Evolutionary conservation across 2,797 vertebrate genomes (phyloP), one percentile per base, ranked within the genome.

Genomic region (Heterohyrax brucei): DNA sequence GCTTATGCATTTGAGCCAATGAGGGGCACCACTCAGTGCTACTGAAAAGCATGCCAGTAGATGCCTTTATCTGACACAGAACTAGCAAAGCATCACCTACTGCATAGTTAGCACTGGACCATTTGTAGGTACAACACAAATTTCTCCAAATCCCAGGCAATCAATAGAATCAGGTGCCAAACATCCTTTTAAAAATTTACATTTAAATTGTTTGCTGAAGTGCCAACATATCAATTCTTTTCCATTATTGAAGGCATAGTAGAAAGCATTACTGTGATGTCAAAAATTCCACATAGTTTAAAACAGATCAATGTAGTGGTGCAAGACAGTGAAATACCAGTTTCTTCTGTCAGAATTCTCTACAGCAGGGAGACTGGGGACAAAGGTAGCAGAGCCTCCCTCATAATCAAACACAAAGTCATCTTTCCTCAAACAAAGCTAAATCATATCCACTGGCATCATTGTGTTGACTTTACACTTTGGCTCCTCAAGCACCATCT

Each of bases 111-210:
- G 66, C 59, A 44, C 9, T 33, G 50, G 44, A 33, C 28, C 92
- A 2, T 84, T 85, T 46, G 28, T 72, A 56, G 30, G 75, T 79
- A 81, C 0, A 1, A 13, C 39, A 44, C 0, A 5, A 44, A 75
- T 95, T 76, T 95, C 93, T 87, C 61, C 56, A 85, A 93, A 68
- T 83, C 62, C 26, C 18, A 68, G 64, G 28, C 81, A 39, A 83
- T 92, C 85, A 26, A 9, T 76, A 92, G 81, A 92, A 90, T 84
- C 62, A 82, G 56, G 6, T 62, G 26, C 75, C 82, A 87, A 82
- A 56, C 0, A 59, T n/a, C 21, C 30, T 44, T 84, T 81, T 46
- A 0, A 24, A 92, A 53, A 1, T 44, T 83, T 95, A 50, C 83
- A 14, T 92, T 94, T 82, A 87, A 92, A 73, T 82, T 44, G 13